Evolutionary conservation across 2,888 invertebrate species (phyloP).

Genomic region (Rotaria socialis): DNA sequence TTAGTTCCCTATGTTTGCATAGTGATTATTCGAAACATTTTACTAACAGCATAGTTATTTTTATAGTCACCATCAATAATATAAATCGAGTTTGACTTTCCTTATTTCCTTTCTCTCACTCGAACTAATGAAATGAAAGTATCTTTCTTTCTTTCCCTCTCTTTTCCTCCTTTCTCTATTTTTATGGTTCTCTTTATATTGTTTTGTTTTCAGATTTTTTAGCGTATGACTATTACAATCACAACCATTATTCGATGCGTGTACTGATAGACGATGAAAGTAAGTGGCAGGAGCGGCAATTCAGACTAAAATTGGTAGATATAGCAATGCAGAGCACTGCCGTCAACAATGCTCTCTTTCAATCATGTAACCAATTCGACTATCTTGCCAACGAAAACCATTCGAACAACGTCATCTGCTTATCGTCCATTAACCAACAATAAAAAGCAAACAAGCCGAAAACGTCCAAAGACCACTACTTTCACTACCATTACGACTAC

Average conservation of each 20-base stretch:
- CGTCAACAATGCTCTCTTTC: background rate
- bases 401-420: background rate
- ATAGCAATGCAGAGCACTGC: background rate
- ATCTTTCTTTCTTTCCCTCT: background rate
- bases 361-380: background rate
- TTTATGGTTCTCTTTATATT: background rate
- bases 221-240: background rate
- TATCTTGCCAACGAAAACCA: background rate
- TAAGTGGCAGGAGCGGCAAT: conserved; percentile 1
- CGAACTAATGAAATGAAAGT: conserved; percentile 29
- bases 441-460: background rate
- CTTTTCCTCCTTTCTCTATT: background rate
- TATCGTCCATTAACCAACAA: background rate
- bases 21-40: background rate
- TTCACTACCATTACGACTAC: background rate
- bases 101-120: conserved; percentile 26
- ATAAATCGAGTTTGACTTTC: conserved; percentile 26
- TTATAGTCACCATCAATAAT: conserved; percentile 20
- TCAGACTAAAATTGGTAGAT: background rate
- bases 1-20: conserved; percentile 8
- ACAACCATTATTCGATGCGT: conserved; percentile 1
- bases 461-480: background rate
- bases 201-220: background rate
- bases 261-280: background rate
- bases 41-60: conserved; percentile 15